These are phyloP conservation scores for Lasioglossum oenotherae DNA, from an alignment of 2,888 invertebrate species.

Conservation along the genomic window DNA sequence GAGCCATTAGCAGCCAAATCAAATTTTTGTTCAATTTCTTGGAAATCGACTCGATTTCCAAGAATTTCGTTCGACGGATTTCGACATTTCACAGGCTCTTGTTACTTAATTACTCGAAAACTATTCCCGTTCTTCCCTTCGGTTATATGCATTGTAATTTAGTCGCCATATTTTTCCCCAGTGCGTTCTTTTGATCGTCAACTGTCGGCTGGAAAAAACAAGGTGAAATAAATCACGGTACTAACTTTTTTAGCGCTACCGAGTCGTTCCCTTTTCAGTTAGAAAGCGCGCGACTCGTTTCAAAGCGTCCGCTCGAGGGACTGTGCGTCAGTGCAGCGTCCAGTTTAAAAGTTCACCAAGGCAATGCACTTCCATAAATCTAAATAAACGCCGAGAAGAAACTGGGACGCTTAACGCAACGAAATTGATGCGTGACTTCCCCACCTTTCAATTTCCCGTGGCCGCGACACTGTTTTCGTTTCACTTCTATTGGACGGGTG, in stretches of 20 bases:
- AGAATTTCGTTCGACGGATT: no score
- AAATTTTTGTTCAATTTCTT: background rate
- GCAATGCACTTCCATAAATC: constrained; percentile 54
- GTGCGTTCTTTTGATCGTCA: background rate
- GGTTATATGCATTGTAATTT: background rate
- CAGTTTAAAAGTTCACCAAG: constrained; percentile 53
- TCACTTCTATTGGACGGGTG: background rate
- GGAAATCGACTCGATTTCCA: no score
- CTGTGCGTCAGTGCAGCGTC: background rate
- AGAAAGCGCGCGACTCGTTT: constrained; percentile 2
- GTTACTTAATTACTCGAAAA: background rate
- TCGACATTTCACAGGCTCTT: no score
- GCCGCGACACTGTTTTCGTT: constrained; percentile 20
- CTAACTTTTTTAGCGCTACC: constrained; percentile 13
- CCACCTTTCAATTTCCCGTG: constrained; percentile 39
- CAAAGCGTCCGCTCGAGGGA: background rate
- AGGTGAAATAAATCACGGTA: constrained; percentile 5
- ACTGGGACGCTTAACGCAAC: constrained; percentile 45
- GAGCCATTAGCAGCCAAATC: background rate
- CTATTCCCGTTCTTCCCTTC: background rate
- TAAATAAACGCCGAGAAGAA: constrained; percentile 48
- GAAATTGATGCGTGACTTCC: constrained; percentile 46
- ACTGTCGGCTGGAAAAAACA: background rate
- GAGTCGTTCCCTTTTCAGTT: constrained; percentile 9
- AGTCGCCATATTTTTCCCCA: background rate